Evolutionary conservation across 30 jellyfish, hydroid and myxozoan genomes (phyloP).

Genomic region (Pelagia noctiluca): DNA sequence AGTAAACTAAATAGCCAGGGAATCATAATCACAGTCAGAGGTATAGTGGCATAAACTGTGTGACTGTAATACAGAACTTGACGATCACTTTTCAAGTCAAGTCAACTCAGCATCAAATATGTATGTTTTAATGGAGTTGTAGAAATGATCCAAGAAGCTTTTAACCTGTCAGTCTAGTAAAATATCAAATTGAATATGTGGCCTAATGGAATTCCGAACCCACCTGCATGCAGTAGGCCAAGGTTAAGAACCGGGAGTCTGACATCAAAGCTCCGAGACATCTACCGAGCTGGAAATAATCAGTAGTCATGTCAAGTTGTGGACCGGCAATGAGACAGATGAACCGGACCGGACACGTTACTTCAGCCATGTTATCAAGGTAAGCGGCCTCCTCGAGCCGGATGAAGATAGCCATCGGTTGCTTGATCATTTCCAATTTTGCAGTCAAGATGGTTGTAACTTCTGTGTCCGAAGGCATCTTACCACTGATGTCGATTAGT

Average conservation of each 20-base stretch:
- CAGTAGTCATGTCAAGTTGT: slow-evolving; percentile 24
- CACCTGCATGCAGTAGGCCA: slow-evolving; percentile 76
- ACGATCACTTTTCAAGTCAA: too few relatives aligned
- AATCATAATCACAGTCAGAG: too few relatives aligned
- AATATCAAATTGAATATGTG: too few relatives aligned
- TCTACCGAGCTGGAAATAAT: slow-evolving; percentile 70
- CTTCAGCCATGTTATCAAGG: slow-evolving; percentile 69
- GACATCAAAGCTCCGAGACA: slow-evolving; percentile 80
- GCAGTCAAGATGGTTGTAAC: slow-evolving; percentile 80
- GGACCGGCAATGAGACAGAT: slow-evolving; percentile 76
- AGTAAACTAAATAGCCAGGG: too few relatives aligned
- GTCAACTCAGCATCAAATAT: too few relatives aligned
- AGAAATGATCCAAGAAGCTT: too few relatives aligned
- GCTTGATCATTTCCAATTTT: slow-evolving; percentile 46
- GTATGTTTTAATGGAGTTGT: too few relatives aligned
- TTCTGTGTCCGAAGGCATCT: slow-evolving; percentile 65
- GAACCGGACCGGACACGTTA: slow-evolving; percentile 74
- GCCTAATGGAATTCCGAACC: too few relatives aligned
- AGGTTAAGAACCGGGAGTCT: slow-evolving; percentile 45
- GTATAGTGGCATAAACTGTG: too few relatives aligned
- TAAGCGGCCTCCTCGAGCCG: slow-evolving; percentile 41
- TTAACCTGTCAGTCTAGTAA: too few relatives aligned
- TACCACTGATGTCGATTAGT: slow-evolving; percentile 34
- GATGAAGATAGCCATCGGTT: slow-evolving; percentile 68
- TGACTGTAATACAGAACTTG: too few relatives aligned